Conservation (phyloP, 2,888 invertebrate genomes). For the Piscicola geometra region DNA sequence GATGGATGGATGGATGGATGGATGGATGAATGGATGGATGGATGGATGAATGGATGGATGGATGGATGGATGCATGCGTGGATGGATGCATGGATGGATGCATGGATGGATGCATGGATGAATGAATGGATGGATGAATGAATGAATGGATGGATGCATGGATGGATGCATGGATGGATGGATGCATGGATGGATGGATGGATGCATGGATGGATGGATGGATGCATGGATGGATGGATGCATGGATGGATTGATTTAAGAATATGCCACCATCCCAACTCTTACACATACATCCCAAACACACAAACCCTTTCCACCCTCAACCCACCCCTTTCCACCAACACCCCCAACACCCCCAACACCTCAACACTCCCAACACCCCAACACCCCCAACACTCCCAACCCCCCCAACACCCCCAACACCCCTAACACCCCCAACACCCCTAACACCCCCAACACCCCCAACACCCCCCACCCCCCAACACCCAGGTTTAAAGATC, state of each 20-base stretch:
- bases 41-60: too few species aligned
- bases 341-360: not conserved
- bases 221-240: not conserved
- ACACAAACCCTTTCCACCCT: not conserved
- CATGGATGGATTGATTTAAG: not conserved
- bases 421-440: not conserved
- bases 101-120: not conserved
- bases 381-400: not conserved
- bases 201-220: not conserved
- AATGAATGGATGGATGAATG: not conserved
- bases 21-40: too few species aligned
- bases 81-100: not conserved
- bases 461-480: not conserved
- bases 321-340: not conserved
- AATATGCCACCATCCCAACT: not conserved
- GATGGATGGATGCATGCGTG: too few species aligned
- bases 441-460: not conserved
- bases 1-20: too few species aligned
- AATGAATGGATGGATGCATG: not conserved
- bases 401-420: not conserved
- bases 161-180: not conserved
- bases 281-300: not conserved
- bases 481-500: conserved; percentile 83
- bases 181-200: not conserved
- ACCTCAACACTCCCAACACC: not conserved